Evolutionary conservation across 2,888 invertebrate species (phyloP).

Genomic region (Zeuzera pyrina): DNA sequence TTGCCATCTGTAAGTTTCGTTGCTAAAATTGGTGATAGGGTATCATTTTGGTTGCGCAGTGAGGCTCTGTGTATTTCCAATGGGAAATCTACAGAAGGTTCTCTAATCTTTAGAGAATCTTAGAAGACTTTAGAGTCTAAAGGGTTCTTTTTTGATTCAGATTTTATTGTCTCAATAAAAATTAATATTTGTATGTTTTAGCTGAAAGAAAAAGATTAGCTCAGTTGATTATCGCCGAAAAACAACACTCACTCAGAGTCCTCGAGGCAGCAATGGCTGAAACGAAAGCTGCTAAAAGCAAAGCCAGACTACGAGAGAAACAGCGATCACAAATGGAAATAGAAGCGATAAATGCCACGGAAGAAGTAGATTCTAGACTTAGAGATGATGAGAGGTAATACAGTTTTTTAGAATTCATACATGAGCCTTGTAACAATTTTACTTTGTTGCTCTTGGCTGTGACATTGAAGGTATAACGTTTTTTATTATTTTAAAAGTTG

Average conservation of each 20-base stretch:
- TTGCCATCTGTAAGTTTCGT: too few species aligned
- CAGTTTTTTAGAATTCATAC: too few species aligned
- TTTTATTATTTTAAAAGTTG: background rate
- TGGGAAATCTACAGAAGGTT: too few species aligned
- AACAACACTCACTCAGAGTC: conserved; percentile 57
- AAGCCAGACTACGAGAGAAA: conserved; percentile 38
- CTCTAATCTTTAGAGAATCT: too few species aligned
- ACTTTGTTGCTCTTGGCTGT: too few species aligned
- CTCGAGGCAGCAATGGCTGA: conserved; percentile 63
- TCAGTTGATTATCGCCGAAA: conserved; percentile 61
- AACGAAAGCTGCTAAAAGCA: conserved; percentile 48
- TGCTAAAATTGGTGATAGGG: too few species aligned
- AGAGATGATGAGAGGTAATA: conserved; percentile 49
- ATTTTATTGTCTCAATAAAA: background rate
- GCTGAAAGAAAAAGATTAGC: conserved; percentile 60
- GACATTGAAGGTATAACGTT: too few species aligned
- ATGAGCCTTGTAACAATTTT: too few species aligned
- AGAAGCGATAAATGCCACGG: conserved; percentile 37
- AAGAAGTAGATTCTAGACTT: conserved; percentile 51
- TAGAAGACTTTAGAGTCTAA: too few species aligned
- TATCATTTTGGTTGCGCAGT: too few species aligned
- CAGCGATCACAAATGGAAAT: conserved; percentile 32
- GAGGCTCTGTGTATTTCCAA: too few species aligned
- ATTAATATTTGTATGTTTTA: conserved; percentile 14
- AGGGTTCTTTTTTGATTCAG: too few species aligned